Evolutionary conservation across 2,797 vertebrate genomes (phyloP), one percentile per base, ranked within the genome.

Genomic region (Hipposideros larvatus): DNA sequence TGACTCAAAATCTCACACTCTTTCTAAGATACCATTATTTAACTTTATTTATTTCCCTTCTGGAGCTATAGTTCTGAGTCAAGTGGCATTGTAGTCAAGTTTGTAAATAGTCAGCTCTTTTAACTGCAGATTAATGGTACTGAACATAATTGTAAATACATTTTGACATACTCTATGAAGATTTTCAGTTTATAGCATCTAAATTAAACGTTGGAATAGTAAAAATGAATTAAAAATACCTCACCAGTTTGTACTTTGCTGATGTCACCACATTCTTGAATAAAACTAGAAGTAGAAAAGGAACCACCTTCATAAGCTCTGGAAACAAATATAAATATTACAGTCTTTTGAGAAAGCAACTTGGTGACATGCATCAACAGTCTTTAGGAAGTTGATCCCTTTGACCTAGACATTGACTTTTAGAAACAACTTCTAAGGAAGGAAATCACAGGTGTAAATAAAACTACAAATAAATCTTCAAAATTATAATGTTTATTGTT

Each of bases 221-320:
- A 96, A 94, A 80, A 57, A 74, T 28, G 3, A 87, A 85, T 87
- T 94, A 84, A 84, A 84, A 87, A 57, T 77, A 3, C n/a, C 53
- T 94, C 10, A 46, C 7, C 26, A 73, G 6, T 87, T 61, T 57
- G 16, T 78, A 43, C 46, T 75, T 94, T n/a, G 43, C 9, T 61
- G n/a, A 73, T 73, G 26, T 83, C 28, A 65, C 4, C 22, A 8
- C n/a, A 34, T 63, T 74, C 11, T 75, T 87, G 24, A 70, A 37
- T 83, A 90, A 92, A 95, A 10, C 26, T 87, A 13, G 31, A 84
- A 65, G 18, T 71, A 5, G 78, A 61, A 80, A 90, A 63, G 24
- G 59, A 85, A 31, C 13, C 14, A 57, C n/a, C 11, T 48, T 83
- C 80, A 83, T 65, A 51, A 48, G 24, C 80, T 78, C 53, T 48